Conservation (phyloP, 2,113 vertebrate genomes). For the Glaucidium brasilianum region DNA sequence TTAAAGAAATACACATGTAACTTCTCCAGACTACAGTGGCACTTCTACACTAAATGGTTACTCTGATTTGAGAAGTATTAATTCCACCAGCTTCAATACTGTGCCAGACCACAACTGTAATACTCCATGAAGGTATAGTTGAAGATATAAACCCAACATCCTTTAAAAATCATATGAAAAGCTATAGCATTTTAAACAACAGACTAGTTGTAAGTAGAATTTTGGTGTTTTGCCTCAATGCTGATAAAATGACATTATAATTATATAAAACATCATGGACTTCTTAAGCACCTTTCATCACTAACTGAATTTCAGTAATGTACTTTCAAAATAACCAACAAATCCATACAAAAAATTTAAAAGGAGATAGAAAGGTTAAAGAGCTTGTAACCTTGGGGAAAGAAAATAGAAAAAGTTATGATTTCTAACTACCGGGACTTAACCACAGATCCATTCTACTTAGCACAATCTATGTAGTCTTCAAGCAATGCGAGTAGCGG, state of each 20-base stretch:
- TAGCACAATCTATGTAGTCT: not conserved
- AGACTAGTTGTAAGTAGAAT: not conserved
- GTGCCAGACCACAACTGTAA: not conserved
- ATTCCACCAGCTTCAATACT: not conserved
- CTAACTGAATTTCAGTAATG: accelerated
- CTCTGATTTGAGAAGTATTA: not conserved
- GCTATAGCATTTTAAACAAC: not conserved
- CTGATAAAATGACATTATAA: not conserved
- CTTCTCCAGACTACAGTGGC: not conserved
- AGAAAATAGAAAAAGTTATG: not conserved
- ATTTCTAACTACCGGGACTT: not conserved
- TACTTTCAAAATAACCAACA: not conserved
- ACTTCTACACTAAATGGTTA: not conserved
- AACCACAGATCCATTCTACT: not conserved
- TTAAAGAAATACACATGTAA: not conserved
- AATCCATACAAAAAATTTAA: not conserved
- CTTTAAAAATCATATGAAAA: not conserved
- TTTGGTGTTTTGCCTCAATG: not conserved
- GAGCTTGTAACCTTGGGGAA: not conserved
- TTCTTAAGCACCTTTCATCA: not conserved
- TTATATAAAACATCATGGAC: not conserved
- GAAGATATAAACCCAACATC: not conserved
- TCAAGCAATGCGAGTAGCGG: no score
- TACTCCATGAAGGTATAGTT: not conserved
- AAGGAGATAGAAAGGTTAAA: not conserved